Percentiles rank a stretch among this genome's conserved stretches.
These are phyloP conservation scores for Colaptes auratus DNA, from an alignment of 2,113 vertebrate genomes.

Conservation along the genomic window DNA sequence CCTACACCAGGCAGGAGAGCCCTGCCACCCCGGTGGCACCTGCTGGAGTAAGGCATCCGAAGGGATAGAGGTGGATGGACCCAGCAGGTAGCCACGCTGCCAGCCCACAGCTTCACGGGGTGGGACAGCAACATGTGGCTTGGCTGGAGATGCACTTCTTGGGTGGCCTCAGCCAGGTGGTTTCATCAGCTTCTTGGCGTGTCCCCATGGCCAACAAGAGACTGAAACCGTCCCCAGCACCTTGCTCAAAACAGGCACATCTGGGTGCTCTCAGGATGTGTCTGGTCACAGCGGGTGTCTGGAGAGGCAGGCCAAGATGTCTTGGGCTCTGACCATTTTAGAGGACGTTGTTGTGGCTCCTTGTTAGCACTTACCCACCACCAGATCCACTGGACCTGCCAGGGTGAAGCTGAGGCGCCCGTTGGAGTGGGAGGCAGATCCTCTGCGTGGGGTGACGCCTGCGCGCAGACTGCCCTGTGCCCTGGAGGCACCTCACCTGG, in stretches of 20 bases:
- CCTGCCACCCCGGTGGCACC: fast-evolving
- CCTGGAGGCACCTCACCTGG: neutral
- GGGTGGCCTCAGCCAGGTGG: neutral
- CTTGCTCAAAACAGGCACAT: neutral
- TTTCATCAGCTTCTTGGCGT: neutral
- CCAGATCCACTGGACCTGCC: neutral
- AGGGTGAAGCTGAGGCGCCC: neutral
- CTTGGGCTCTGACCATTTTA: neutral
- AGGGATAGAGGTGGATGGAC: fast-evolving
- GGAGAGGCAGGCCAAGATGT: neutral
- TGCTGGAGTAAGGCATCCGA: neutral
- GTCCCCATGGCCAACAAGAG: neutral
- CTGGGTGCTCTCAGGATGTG: neutral
- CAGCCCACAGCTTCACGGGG: fast-evolving
- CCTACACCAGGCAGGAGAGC: neutral
- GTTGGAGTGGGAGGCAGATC: fast-evolving
- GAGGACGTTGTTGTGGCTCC: neutral
- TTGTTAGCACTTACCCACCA: neutral
- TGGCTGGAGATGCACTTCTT: neutral
- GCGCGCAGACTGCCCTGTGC: neutral
- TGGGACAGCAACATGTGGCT: fast-evolving
- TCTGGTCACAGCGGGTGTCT: neutral
- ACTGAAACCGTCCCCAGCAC: neutral
- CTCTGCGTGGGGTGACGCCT: fast-evolving
- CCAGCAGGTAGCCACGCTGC: fast-evolving